These are phyloP conservation scores for Poecilia picta DNA, from an alignment of 2,797 vertebrate genomes.

Conservation along the genomic window DNA sequence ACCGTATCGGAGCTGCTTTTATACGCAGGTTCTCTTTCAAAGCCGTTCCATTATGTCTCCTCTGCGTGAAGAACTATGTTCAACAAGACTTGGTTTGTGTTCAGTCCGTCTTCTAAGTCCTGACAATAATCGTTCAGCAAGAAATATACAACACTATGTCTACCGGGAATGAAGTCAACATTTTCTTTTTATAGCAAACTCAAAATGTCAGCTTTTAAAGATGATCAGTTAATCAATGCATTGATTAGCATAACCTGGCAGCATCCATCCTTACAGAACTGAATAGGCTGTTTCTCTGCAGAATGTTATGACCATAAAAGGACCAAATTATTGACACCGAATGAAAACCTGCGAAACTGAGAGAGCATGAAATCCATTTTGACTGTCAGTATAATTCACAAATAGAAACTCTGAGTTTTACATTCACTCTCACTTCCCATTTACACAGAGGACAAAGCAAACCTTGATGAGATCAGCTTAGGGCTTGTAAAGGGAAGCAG, in stretches of 20 bases:
- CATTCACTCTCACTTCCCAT: conserved; percentile 2
- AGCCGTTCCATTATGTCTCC: neutral
- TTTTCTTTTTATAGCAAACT: neutral
- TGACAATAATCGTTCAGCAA: neutral
- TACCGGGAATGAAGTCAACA: neutral
- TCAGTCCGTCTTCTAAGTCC: neutral
- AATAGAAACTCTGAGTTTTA: neutral
- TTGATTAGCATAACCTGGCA: neutral
- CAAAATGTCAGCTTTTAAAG: neutral
- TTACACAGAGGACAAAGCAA: neutral
- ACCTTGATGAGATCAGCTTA: neutral
- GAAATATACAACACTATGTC: neutral
- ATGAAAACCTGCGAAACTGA: neutral
- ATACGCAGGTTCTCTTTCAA: neutral
- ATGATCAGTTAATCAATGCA: neutral
- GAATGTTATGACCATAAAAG: neutral
- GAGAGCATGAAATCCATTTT: neutral
- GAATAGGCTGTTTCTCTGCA: neutral
- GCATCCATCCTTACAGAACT: neutral
- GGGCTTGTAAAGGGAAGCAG: neutral
- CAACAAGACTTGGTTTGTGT: neutral
- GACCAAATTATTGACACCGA: neutral
- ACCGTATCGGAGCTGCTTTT: neutral
- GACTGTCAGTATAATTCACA: neutral
- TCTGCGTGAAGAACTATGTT: neutral